These are phyloP conservation scores for Grammomys dolichurus DNA, from an alignment of 2,113 vertebrate species.

Conservation along the genomic window DNA sequence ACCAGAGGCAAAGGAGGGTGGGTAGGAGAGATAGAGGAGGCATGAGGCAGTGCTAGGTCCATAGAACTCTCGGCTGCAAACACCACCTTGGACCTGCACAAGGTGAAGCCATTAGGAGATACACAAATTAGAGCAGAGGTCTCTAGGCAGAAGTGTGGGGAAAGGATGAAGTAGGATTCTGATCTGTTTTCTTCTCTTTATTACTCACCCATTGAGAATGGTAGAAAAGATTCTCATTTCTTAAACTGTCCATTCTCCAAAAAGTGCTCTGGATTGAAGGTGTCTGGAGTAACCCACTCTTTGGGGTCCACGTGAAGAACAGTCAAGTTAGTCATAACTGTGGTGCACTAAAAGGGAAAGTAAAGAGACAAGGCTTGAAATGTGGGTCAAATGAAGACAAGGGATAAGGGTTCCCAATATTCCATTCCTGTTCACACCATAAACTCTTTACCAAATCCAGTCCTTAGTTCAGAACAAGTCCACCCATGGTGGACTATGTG, in stretches of 20 bases:
- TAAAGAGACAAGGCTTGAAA: neutral
- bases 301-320: conserved; percentile 72
- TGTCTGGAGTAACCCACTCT: neutral
- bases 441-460: neutral
- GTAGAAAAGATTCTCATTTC: neutral
- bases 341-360: conserved; percentile 86
- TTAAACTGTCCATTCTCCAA: neutral
- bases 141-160: neutral
- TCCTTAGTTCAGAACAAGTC: neutral
- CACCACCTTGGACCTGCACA: neutral
- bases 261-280: neutral
- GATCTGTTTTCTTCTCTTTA: neutral
- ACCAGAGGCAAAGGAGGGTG: neutral
- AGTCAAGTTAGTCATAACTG: conserved; percentile 87
- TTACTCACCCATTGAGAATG: neutral
- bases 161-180: too few species aligned
- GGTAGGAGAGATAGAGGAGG: neutral
- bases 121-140: neutral
- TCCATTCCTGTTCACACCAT: neutral
- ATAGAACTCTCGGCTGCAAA: neutral
- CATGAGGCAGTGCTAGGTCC: neutral
- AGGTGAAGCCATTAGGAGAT: neutral
- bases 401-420: fast-evolving
- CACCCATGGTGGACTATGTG: neutral
- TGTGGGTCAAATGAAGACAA: fast-evolving